Evolutionary conservation across 2,113 vertebrate genomes (phyloP).

Genomic region (Bubo bubo): DNA sequence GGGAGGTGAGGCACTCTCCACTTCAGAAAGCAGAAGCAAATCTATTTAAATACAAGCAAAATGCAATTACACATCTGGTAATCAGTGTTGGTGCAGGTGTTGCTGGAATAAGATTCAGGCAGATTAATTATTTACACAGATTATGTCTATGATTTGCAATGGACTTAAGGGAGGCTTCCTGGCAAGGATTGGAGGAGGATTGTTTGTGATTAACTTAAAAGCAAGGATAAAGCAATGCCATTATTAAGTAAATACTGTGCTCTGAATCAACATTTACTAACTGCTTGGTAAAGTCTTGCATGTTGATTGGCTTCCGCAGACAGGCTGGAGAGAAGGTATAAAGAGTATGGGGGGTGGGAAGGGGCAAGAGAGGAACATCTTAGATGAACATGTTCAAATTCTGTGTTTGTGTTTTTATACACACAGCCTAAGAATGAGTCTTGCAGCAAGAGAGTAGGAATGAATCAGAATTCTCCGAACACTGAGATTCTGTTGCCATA

Average conservation of each 20-base stretch:
- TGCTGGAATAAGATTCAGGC: conserved; percentile 58
- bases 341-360: rapidly evolving
- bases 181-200: conserved; percentile 17
- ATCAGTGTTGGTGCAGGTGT: conserved; percentile 64
- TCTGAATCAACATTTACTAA: conserved; percentile 52
- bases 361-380: neutral
- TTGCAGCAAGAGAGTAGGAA: conserved; percentile 2
- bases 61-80: conserved; percentile 58
- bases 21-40: conserved; percentile 10
- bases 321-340: neutral
- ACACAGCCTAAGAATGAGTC: neutral
- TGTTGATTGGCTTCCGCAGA: neutral
- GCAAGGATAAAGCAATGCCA: conserved; percentile 56
- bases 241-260: conserved; percentile 38
- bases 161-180: conserved; percentile 51
- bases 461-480: conserved; percentile 74
- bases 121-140: conserved; percentile 71
- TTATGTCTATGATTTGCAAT: conserved; percentile 54
- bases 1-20: neutral
- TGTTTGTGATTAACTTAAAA: conserved; percentile 70
- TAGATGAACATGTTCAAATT: neutral
- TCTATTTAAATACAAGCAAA: conserved; percentile 53
- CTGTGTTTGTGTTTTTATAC: neutral
- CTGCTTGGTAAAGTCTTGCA: conserved; percentile 2
- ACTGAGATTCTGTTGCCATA: conserved; percentile 68